Base-by-base conservation (phyloP, 2,797 vertebrate species). In the Sphaeramia orbicularis region DNA sequence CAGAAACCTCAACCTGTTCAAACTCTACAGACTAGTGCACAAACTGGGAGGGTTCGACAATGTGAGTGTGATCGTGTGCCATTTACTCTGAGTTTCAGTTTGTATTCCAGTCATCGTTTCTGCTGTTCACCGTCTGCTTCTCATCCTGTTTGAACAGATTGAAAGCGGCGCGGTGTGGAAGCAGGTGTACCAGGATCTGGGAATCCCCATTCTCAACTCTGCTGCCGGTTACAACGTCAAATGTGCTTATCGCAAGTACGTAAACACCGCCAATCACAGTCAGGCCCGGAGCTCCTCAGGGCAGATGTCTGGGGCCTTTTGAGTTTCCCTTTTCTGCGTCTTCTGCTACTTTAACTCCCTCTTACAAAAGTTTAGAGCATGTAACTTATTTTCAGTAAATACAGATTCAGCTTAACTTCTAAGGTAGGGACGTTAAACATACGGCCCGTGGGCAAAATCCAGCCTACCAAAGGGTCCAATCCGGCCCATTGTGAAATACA, bases 151-250 rank as follows among this genome's bases (percentile, higher is more conserved):
- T 57, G 74, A 56, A 45, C 88, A 95, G 94, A 95, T 95, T 75
- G 93, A 95, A 78, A 95, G 93, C 12, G 94, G 94, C 55, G 83
- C 95, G 1, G 53, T 94, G 38, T 95, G 94, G 94, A 95, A 95
- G 78, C 93, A 93, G 60, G 93, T 95, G 56, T 95, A 95, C 71
- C 94, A 95, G 81, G 92, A 95, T 64, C 88, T 95, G 63, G 95
- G 95, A 43, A 95, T 95, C 81, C 94, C 95, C 2, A 87, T 95
- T 38, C 92, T 95, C 52, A 95, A 95, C 81, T 95, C 95, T 0
- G 95, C 95, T 4, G 95, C 95, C 7, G 94, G 94, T 67, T 95
- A 95, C 92, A 95, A 95, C 38, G 94, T 95, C 84, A 95, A 95
- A 76, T 95, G 94, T 62, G 94, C 95, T 80, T 95, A 95, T 82